A percentile compares a stretch with the other conserved stretches of the same genome.
These are phyloP conservation scores for Platycnemis pennipes DNA, from an alignment of 2,888 invertebrate genomes.

Conservation along the genomic window DNA sequence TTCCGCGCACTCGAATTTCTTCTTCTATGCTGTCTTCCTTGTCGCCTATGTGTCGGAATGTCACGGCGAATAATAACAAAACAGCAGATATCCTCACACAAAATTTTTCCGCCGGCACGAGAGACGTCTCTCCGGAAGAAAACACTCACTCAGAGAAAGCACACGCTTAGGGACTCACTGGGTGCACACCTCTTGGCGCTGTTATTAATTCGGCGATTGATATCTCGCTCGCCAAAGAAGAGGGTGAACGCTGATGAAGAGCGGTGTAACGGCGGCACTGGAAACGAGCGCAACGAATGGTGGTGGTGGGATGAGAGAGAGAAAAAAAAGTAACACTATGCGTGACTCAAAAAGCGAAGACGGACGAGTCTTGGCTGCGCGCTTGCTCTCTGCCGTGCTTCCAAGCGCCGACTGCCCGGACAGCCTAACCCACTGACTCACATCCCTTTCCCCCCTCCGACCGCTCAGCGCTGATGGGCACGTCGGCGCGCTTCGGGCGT, in stretches of 20 bases:
- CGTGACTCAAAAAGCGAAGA: slow-evolving; percentile 8
- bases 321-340: neutral
- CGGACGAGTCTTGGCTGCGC: neutral
- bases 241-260: neutral
- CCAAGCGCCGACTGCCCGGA: slow-evolving; percentile 71
- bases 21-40: neutral
- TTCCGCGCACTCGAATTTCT: neutral
- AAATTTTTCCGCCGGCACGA: neutral
- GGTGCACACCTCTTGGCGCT: neutral
- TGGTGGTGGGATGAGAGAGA: neutral
- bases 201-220: neutral
- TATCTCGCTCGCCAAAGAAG: neutral
- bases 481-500: slow-evolving; percentile 72
- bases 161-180: neutral
- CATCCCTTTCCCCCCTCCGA: slow-evolving; percentile 70
- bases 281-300: neutral
- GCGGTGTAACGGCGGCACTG: neutral
- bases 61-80: neutral
- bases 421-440: slow-evolving; percentile 76
- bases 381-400: slow-evolving; percentile 38
- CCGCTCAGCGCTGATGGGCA: slow-evolving; percentile 35
- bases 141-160: neutral
- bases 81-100: neutral
- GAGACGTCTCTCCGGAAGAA: neutral
- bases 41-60: neutral